Evolutionary conservation across 1,140 invertebrate genomes (phyloP).

Genomic region (Scaptomyza pallida): DNA sequence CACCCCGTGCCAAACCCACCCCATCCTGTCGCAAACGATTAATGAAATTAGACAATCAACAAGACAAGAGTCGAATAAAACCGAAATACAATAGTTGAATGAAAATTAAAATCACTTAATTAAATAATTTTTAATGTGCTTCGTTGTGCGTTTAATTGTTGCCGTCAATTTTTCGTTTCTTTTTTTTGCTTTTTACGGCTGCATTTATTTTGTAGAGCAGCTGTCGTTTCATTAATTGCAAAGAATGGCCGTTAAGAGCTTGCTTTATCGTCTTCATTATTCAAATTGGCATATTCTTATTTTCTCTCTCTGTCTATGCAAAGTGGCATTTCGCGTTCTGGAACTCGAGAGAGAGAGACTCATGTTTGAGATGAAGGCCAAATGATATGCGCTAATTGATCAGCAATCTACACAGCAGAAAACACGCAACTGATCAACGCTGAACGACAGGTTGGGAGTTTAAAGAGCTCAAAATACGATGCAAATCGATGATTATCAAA

Average conservation of each 20-base stretch:
- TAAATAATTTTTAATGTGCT: conserved; percentile 79
- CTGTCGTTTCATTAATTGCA: conserved; percentile 71
- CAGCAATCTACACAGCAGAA: conserved; percentile 21
- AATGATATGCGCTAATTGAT: conserved; percentile 46
- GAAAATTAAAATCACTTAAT: conserved; percentile 79
- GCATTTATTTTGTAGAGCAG: conserved; percentile 50
- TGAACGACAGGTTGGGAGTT: too few species aligned
- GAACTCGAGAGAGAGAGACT: conserved; percentile 28
- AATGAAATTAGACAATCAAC: conserved; percentile 82
- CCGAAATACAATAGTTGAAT: conserved; percentile 38
- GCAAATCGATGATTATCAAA: too few species aligned
- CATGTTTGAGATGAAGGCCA: conserved; percentile 37
- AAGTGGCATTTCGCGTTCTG: conserved; percentile 39
- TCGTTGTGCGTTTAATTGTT: conserved; percentile 52
- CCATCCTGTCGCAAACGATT: conserved; percentile 43
- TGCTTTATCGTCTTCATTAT: conserved; percentile 43
- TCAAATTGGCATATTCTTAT: conserved; percentile 46
- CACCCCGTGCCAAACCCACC: background rate
- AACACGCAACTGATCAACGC: conserved; percentile 24
- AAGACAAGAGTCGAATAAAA: conserved; percentile 36
- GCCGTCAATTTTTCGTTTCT: background rate
- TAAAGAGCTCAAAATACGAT: too few species aligned
- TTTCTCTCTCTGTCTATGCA: conserved; percentile 27
- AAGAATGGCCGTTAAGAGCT: conserved; percentile 57
- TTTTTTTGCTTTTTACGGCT: conserved; percentile 16